phyloP scores from a whole-genome alignment of 23 tunicate genomes.

The Clavelina lepadiformis region DNA sequence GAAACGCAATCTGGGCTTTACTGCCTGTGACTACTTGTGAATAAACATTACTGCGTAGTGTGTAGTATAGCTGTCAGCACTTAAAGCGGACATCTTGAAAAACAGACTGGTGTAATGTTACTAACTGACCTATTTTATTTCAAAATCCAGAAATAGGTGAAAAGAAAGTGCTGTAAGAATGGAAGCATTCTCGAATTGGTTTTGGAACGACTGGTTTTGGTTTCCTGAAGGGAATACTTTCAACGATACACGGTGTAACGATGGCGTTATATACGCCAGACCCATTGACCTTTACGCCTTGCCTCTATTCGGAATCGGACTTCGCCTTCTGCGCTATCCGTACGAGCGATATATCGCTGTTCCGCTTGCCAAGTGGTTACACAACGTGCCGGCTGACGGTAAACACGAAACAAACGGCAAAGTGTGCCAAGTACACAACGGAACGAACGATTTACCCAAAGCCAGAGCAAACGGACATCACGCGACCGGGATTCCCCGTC shows the following conservation, averaged over 20 bases:
- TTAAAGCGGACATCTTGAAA: too few relatives aligned
- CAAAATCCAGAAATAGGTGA: too few relatives aligned
- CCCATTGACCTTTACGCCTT: conserved; percentile 20
- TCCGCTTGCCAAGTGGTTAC: neutral
- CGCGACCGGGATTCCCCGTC: neutral
- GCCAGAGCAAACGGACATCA: neutral
- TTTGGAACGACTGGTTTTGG: conserved; percentile 42
- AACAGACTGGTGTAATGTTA: too few relatives aligned
- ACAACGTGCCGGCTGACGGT: neutral
- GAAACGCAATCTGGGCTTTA: too few relatives aligned
- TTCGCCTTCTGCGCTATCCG: conserved; percentile 13
- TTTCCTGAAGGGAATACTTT: conserved; percentile 30
- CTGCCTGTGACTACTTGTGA: too few relatives aligned
- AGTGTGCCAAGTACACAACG: too few relatives aligned
- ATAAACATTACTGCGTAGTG: too few relatives aligned
- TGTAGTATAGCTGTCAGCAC: too few relatives aligned
- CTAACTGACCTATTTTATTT: too few relatives aligned
- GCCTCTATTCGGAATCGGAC: conserved; percentile 17
- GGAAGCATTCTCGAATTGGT: conserved; percentile 20
- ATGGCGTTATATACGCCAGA: conserved; percentile 7
- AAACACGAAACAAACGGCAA: neutral
- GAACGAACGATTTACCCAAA: neutral
- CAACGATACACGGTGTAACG: conserved; percentile 1
- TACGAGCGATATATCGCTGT: conserved; percentile 13
- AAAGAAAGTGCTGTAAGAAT: too few relatives aligned